phyloP scores from a whole-genome alignment of 2,888 invertebrate species.

The Mayetiola destructor region DNA sequence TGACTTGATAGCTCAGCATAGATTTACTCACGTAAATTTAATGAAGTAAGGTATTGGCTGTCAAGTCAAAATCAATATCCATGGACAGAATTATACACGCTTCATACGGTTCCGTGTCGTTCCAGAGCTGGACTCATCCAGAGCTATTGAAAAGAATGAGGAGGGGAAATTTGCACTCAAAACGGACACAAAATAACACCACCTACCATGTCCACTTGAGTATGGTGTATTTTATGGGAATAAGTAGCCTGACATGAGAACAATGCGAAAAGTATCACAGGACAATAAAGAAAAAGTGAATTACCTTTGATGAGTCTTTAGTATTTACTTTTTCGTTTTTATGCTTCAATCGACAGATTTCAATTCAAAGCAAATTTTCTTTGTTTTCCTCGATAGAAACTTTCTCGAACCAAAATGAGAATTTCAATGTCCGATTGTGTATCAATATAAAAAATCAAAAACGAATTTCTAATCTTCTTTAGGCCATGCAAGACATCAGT shows the following conservation, averaged over 20 bases:
- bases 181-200: no score
- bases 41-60: no score
- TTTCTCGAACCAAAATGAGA: background rate
- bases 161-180: no score
- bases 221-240: background rate
- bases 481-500: no score
- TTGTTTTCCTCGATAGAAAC: background rate
- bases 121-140: no score
- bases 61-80: no score
- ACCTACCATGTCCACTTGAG: no score
- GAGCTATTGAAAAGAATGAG: no score
- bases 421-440: background rate
- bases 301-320: background rate
- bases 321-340: background rate
- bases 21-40: no score
- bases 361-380: background rate
- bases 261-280: background rate
- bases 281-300: constrained; percentile 11
- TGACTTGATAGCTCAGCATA: no score
- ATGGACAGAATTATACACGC: no score
- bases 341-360: background rate
- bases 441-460: background rate
- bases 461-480: background rate
- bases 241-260: background rate
- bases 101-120: no score